These are phyloP conservation scores for Agelastica alni DNA, from an alignment of 2,888 invertebrate species.

Conservation along the genomic window DNA sequence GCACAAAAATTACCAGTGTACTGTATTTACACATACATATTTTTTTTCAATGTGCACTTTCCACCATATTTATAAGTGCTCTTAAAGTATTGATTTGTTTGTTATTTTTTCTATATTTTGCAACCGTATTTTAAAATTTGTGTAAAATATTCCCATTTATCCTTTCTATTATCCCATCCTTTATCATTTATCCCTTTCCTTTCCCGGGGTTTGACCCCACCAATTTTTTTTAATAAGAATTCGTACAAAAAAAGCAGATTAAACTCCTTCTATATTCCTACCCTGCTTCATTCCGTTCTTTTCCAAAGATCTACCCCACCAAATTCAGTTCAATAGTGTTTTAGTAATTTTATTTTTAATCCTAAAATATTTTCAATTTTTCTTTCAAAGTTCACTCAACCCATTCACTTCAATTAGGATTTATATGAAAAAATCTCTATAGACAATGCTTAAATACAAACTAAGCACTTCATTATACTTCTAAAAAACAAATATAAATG, in stretches of 20 bases:
- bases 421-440: too few relatives aligned
- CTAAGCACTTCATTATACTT: too few relatives aligned
- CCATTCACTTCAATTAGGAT: too few relatives aligned
- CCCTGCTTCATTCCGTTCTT: neutral
- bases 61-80: neutral
- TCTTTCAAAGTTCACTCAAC: neutral
- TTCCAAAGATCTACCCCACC: neutral
- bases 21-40: neutral
- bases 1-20: neutral
- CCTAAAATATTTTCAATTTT: too few relatives aligned
- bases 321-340: too few relatives aligned
- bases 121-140: conserved; percentile 4
- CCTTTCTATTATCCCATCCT: conserved; percentile 2
- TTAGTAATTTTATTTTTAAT: too few relatives aligned
- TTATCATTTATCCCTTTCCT: conserved; percentile 3
- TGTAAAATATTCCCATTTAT: conserved; percentile 4
- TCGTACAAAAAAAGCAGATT: conserved; percentile 12
- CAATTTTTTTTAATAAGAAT: conserved; percentile 25
- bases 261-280: neutral
- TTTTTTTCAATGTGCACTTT: neutral
- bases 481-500: too few relatives aligned
- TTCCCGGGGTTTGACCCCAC: conserved; percentile 25
- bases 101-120: conserved; percentile 3
- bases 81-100: conserved; percentile 7
- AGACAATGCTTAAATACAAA: too few relatives aligned